phyloP scores from a whole-genome alignment of 2,888 invertebrate genomes.

The Luperina nickerlii region DNA sequence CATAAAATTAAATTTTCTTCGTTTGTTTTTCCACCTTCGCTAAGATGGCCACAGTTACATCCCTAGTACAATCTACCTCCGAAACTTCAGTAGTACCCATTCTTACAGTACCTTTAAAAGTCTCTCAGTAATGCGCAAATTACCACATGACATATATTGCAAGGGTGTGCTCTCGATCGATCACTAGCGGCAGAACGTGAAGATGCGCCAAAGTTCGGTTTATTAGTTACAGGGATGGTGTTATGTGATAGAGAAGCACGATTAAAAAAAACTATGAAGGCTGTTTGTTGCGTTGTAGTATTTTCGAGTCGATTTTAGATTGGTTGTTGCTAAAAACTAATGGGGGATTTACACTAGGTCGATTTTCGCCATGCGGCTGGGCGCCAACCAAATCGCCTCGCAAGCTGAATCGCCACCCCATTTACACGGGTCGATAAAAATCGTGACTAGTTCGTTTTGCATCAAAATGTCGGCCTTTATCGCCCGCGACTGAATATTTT shows the following conservation, averaged over 20 bases:
- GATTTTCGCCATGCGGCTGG: background rate
- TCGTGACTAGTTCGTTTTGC: background rate
- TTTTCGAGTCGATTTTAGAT: background rate
- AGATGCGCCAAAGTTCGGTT: constrained; percentile 59
- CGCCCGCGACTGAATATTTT: background rate
- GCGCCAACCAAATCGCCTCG: background rate
- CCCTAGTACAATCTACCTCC: background rate
- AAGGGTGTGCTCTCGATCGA: constrained; percentile 48
- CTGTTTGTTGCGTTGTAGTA: background rate
- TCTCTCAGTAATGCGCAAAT: constrained; percentile 31
- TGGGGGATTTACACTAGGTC: background rate
- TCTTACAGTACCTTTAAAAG: constrained; percentile 4
- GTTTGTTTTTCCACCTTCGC: background rate
- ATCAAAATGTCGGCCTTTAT: background rate
- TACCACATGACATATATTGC: constrained; percentile 44
- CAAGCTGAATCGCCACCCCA: no score
- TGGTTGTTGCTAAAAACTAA: background rate
- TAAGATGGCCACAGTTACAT: background rate
- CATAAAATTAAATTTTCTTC: background rate
- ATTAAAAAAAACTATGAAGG: background rate
- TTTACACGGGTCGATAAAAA: background rate
- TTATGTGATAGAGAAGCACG: background rate
- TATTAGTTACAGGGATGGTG: constrained; percentile 39
- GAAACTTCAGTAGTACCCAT: background rate
- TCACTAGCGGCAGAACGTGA: constrained; percentile 47